Conservation (phyloP, 2,888 invertebrate species). For the Ormyrus nitidulus region DNA sequence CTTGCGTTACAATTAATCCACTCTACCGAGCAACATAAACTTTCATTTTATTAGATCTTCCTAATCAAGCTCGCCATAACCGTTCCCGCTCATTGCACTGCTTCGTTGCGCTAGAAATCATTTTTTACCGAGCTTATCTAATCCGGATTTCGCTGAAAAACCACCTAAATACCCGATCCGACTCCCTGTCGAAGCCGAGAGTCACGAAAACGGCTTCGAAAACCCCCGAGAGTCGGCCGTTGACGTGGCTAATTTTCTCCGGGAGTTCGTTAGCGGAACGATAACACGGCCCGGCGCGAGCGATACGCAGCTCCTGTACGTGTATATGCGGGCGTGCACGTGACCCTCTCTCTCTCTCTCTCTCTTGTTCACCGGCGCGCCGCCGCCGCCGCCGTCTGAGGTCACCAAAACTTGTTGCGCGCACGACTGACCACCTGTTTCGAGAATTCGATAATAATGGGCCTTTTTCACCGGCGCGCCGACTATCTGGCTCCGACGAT, state of each 20-base stretch:
- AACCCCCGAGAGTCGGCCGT: too few species aligned
- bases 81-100: too few species aligned
- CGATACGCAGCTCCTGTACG: background rate
- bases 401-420: conserved; percentile 47
- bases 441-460: conserved; percentile 32
- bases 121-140: too few species aligned
- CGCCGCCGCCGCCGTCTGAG: conserved; percentile 9
- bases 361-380: background rate
- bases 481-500: conserved; percentile 1
- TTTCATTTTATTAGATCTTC: too few species aligned
- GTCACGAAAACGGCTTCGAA: too few species aligned
- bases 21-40: too few species aligned
- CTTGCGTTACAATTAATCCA: too few species aligned
- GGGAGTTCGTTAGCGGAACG: conserved; percentile 3
- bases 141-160: too few species aligned
- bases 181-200: too few species aligned
- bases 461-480: background rate
- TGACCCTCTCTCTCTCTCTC: background rate
- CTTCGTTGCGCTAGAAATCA: too few species aligned
- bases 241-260: background rate
- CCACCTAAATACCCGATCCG: too few species aligned
- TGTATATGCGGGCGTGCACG: conserved; percentile 4
- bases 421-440: conserved; percentile 39
- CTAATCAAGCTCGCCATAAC: too few species aligned
- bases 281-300: background rate